A percentile compares a stretch with the other conserved stretches of the same genome.
phyloP scores from a whole-genome alignment of 2,888 invertebrate species.

The Periphyllus acericola region DNA sequence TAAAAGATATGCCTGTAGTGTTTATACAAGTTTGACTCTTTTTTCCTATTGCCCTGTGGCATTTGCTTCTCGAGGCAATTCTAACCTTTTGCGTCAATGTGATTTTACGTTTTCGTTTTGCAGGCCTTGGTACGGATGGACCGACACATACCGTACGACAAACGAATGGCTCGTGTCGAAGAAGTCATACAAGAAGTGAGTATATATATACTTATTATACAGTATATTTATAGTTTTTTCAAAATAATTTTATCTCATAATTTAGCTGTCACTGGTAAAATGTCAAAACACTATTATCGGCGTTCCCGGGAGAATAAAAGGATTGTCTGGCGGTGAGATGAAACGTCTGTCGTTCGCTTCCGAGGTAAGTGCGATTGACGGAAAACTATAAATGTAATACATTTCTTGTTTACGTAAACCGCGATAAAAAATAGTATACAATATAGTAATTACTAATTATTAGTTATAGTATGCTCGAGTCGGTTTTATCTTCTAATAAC shows the following conservation, averaged over 20 bases:
- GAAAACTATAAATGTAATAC: not conserved
- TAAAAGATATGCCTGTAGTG: too few species aligned
- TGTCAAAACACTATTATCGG: conserved; percentile 93
- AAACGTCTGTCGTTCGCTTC: conserved; percentile 95
- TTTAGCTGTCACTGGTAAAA: conserved; percentile 64
- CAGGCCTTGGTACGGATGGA: conserved; percentile 89
- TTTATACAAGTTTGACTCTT: too few species aligned
- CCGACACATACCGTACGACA: conserved; percentile 76
- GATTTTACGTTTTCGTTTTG: not conserved
- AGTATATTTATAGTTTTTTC: conserved; percentile 13
- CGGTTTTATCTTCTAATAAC: too few species aligned
- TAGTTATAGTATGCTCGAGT: too few species aligned
- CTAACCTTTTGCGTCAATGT: too few species aligned
- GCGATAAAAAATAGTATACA: too few species aligned
- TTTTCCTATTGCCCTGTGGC: too few species aligned
- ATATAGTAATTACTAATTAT: too few species aligned
- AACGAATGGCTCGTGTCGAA: conserved; percentile 82
- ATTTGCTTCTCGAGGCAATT: too few species aligned
- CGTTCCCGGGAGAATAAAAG: conserved; percentile 85
- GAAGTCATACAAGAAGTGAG: conserved; percentile 86
- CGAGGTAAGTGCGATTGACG: conserved; percentile 71
- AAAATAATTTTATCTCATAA: not conserved
- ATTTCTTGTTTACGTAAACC: too few species aligned
- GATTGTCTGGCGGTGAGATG: conserved; percentile 96
- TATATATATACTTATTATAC: not conserved